phyloP scores from a whole-genome alignment of 2,888 invertebrate genomes.

The Drosophila tanythrix region DNA sequence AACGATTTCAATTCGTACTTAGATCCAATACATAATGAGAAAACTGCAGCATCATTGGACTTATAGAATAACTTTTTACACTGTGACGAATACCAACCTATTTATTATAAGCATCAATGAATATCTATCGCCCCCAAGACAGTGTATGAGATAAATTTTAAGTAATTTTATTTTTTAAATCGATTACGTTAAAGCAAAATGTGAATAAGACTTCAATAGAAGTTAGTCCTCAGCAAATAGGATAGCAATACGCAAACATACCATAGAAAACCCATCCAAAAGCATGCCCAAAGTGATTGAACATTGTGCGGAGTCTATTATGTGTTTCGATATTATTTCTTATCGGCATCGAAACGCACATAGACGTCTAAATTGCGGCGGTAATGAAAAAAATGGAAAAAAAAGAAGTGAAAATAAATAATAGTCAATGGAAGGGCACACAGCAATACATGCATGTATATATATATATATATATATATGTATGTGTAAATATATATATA shows the following conservation, averaged over 20 bases:
- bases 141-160: neutral
- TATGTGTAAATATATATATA: neutral
- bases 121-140: neutral
- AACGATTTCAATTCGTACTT: too few species aligned
- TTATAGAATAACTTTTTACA: neutral
- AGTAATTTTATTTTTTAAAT: neutral
- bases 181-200: neutral
- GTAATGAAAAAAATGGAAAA: conserved; percentile 38
- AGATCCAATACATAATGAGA: too few species aligned
- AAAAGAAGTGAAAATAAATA: conserved; percentile 55
- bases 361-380: conserved; percentile 61
- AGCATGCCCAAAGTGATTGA: conserved; percentile 9
- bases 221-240: neutral
- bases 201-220: neutral
- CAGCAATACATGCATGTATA: neutral
- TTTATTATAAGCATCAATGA: neutral
- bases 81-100: neutral
- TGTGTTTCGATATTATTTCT: conserved; percentile 41
- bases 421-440: conserved; percentile 29
- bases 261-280: neutral
- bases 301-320: conserved; percentile 36
- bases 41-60: neutral
- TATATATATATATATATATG: neutral
- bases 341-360: conserved; percentile 58
- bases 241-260: neutral